phyloP scores from a whole-genome alignment of 2,113 vertebrate species.

The Galeopterus variegatus region DNA sequence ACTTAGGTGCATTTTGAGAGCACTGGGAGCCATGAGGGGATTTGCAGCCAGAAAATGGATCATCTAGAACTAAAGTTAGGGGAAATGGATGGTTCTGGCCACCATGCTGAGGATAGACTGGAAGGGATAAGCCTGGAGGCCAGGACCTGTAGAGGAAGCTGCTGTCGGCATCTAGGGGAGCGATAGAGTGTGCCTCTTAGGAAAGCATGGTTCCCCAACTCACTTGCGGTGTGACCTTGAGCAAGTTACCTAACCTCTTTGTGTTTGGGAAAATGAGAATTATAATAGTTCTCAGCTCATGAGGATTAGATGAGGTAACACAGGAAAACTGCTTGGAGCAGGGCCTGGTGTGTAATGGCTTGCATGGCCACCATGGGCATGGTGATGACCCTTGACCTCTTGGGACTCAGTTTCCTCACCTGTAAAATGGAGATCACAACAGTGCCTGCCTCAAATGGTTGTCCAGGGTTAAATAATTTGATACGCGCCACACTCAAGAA shows the following conservation, averaged over 20 bases:
- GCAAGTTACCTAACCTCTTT: conserved; percentile 31
- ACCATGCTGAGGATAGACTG: background rate
- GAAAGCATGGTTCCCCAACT: background rate
- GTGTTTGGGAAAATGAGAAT: background rate
- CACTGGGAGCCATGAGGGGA: background rate
- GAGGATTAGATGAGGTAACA: background rate
- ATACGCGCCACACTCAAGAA: fast-evolving
- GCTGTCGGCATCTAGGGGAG: background rate
- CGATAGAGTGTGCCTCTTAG: background rate
- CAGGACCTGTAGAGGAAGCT: background rate
- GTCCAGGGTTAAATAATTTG: fast-evolving
- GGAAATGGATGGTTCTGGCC: background rate
- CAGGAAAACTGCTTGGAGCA: background rate
- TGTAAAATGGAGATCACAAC: background rate
- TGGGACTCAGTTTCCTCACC: background rate
- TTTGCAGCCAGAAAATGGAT: background rate
- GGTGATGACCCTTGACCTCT: background rate
- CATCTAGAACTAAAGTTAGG: background rate
- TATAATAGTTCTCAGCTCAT: background rate
- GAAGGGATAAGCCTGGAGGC: background rate
- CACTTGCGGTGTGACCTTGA: background rate
- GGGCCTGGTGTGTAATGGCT: no score
- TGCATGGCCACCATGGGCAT: fast-evolving
- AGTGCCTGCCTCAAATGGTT: background rate
- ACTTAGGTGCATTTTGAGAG: background rate